These are phyloP conservation scores for Bombus picipes DNA, from an alignment of 1,140 invertebrate species.

Conservation along the genomic window DNA sequence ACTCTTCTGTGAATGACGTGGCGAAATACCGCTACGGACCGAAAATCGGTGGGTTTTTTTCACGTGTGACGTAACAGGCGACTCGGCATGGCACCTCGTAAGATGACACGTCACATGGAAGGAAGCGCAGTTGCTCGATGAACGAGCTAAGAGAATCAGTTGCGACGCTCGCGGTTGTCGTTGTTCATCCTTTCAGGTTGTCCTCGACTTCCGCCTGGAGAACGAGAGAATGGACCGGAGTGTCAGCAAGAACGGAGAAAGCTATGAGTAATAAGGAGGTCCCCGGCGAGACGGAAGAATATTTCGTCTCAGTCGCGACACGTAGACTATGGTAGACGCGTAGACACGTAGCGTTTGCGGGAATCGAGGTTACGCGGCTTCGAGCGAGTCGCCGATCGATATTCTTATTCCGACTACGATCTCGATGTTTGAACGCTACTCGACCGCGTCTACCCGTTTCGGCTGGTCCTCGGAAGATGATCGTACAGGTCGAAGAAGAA, in stretches of 20 bases:
- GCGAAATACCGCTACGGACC: not conserved
- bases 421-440: slow-evolving; percentile 6
- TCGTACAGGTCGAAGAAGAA: not conserved
- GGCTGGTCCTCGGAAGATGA: not conserved
- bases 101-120: not conserved
- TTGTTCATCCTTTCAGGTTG: slow-evolving; percentile 30
- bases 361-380: slow-evolving; percentile 38
- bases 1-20: not conserved
- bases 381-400: slow-evolving; percentile 17
- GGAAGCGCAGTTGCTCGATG: not conserved
- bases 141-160: slow-evolving; percentile 5
- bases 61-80: not conserved
- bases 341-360: slow-evolving; percentile 11
- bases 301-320: slow-evolving; percentile 38
- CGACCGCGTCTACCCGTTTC: not conserved
- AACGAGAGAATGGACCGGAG: slow-evolving; percentile 36
- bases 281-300: slow-evolving; percentile 24
- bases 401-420: slow-evolving; percentile 41
- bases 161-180: not conserved
- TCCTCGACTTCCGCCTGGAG: slow-evolving; percentile 7
- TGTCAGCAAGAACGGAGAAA: slow-evolving; percentile 33
- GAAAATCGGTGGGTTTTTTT: not conserved
- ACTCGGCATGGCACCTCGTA: not conserved
- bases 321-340: slow-evolving; percentile 20
- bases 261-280: slow-evolving; percentile 46